Base-by-base conservation (phyloP, 2,888 invertebrate species). In the Mesodorylaimus sp. region DNA sequence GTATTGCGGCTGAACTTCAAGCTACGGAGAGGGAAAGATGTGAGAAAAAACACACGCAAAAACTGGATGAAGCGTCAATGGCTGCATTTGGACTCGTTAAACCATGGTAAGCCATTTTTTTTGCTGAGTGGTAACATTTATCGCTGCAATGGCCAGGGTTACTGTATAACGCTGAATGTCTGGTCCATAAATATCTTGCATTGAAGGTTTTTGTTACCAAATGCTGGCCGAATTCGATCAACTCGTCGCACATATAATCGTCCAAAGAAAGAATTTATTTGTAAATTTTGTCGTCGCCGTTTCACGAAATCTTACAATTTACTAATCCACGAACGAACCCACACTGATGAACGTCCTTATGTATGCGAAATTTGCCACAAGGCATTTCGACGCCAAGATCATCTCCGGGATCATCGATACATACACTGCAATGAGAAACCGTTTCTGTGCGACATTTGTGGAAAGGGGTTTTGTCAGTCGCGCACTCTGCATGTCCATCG, bases 231-330 rank as follows among this genome's bases (percentile, higher is more conserved):
- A 16, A 2, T 26, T 19, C n/a, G 16, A n/a, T n/a, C n/a, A n/a
- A n/a, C n/a, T n/a, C n/a, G n/a, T n/a, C n/a, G n/a, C n/a, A n/a
- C 44, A 26, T 54, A 65, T 3, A 57, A 62, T 2, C 74, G 91
- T 55, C 88, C 89, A 21, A 91, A 91, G 69, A 93, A 93, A 68
- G 89, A 95, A 70, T 95, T 91, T 70, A 93, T 95, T 65, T 95
- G 95, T 73, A 87, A 88, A 73, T 95, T 85, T 71, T 95, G 95
- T 68, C 84, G 85, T 68, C 78, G 95, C 19, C 88, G 91, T 67
- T 95, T 95, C 70, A 93, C 93, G 53, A 95, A 95, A 72, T 87
- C 86, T 23, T 95, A 89, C 72, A 95, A 95, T 71, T 74, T 95
- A 64, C 75, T 93, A 59, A 95, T 95, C 60, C 95, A 95, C 74